phyloP scores from a whole-genome alignment of 2,888 invertebrate species.

The Dicyrtomina minuta region DNA sequence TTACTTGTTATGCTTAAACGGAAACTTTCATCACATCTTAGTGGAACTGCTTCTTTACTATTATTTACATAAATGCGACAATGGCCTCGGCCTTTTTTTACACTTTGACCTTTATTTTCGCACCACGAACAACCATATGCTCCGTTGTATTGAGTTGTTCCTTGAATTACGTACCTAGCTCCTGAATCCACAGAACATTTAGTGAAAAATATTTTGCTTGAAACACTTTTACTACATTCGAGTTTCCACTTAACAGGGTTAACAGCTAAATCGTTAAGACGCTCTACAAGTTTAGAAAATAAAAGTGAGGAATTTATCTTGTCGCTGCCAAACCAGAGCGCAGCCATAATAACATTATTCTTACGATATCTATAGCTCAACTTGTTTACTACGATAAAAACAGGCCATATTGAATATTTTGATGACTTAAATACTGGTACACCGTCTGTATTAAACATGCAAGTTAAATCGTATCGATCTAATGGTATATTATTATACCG shows the following conservation, averaged over 20 bases:
- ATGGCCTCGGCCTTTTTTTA: not conserved
- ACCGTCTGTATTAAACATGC: too few relatives aligned
- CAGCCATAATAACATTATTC: not conserved
- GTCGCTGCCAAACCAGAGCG: not conserved
- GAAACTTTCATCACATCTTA: too few relatives aligned
- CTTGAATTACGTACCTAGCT: slow-evolving; percentile 32
- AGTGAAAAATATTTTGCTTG: slow-evolving; percentile 8
- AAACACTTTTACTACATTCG: not conserved
- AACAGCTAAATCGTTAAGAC: not conserved
- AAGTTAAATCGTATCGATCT: not conserved
- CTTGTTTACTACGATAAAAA: not conserved
- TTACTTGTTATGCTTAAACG: too few relatives aligned
- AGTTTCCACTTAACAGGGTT: not conserved
- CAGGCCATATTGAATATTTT: not conserved
- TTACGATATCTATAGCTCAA: not conserved
- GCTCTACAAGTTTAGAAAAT: not conserved
- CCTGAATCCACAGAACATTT: slow-evolving; percentile 27
- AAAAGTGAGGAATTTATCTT: not conserved
- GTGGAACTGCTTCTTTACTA: too few relatives aligned
- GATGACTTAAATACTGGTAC: too few relatives aligned
- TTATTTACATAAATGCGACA: not conserved
- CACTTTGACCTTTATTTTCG: slow-evolving; percentile 8
- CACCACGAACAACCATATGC: slow-evolving; percentile 34
- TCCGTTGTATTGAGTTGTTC: slow-evolving; percentile 35
- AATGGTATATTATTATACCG: too few relatives aligned